A percentile compares a stretch with the other conserved stretches of the same genome.
Evolutionary conservation across 2,797 vertebrate species (phyloP).

Genomic region (Microctenopoma lineatum): DNA sequence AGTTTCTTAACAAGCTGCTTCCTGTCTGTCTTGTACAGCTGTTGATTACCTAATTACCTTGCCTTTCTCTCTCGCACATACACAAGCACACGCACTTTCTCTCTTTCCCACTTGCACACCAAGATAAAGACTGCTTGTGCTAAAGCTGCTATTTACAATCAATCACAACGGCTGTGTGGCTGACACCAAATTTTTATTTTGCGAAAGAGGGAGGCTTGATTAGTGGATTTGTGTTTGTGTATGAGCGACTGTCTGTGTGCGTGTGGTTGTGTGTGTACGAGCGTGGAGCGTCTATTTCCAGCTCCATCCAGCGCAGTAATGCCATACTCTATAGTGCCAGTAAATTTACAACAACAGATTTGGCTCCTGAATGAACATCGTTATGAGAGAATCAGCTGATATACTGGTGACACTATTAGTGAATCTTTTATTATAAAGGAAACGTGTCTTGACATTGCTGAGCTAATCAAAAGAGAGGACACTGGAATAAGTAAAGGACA

Average conservation of each 20-base stretch:
- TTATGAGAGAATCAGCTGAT: not conserved
- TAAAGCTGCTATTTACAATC: slow-evolving; percentile 54
- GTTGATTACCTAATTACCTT: slow-evolving; percentile 81
- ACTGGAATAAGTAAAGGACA: no score
- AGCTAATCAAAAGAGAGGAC: no score
- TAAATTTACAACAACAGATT: slow-evolving; percentile 9
- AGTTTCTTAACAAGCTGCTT: slow-evolving; percentile 78
- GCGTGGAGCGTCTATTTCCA: slow-evolving; percentile 9
- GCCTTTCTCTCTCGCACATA: slow-evolving; percentile 54
- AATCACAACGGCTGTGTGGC: slow-evolving; percentile 44
- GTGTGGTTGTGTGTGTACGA: not conserved
- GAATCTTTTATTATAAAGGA: not conserved
- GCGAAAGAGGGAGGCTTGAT: slow-evolving; percentile 23
- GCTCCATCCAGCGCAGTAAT: slow-evolving; percentile 11
- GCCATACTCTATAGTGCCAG: not conserved
- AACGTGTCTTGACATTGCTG: not conserved
- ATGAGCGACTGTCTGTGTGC: not conserved
- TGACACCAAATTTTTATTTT: slow-evolving; percentile 42
- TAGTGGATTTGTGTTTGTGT: not conserved
- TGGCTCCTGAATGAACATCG: not conserved
- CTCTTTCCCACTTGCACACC: slow-evolving; percentile 10
- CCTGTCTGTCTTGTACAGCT: slow-evolving; percentile 79
- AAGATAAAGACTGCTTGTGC: slow-evolving; percentile 17
- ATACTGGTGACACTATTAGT: not conserved
- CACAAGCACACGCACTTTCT: slow-evolving; percentile 13